Evolutionary conservation across 2,797 vertebrate genomes (phyloP).

Genomic region (Limnodromus scolopaceus): DNA sequence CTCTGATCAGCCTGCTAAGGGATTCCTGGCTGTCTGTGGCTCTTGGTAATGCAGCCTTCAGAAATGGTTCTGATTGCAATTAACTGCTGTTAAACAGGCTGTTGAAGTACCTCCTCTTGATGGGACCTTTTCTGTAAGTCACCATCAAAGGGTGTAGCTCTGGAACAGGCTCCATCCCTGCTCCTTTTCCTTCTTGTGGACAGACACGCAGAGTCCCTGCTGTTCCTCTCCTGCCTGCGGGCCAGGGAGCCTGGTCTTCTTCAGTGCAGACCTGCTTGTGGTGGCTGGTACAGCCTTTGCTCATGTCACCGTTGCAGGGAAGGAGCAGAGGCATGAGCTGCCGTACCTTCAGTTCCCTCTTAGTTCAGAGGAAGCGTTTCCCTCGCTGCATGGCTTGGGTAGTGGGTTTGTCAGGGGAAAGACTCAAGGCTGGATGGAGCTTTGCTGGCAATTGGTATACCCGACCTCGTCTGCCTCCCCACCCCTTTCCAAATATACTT

Average conservation of each 20-base stretch:
- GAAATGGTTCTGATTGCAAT: fast-evolving
- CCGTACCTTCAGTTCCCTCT: neutral
- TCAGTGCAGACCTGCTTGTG: fast-evolving
- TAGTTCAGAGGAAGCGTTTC: neutral
- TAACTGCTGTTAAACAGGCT: neutral
- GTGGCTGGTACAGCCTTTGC: neutral
- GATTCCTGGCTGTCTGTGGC: neutral
- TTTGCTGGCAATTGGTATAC: neutral
- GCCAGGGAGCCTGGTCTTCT: fast-evolving
- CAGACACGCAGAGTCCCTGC: fast-evolving
- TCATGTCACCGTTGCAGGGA: fast-evolving
- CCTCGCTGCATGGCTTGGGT: fast-evolving
- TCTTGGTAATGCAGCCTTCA: neutral
- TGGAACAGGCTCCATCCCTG: fast-evolving
- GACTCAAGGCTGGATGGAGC: neutral
- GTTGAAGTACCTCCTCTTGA: neutral
- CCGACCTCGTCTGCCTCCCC: neutral
- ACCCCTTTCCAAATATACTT: neutral
- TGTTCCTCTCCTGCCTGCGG: fast-evolving
- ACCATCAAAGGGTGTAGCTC: neutral
- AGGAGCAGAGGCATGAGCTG: neutral
- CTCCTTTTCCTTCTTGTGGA: neutral
- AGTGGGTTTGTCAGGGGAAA: neutral
- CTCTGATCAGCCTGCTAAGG: neutral
- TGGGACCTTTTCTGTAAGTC: neutral